Evolutionary conservation across 2,888 invertebrate species (phyloP), one percentile per base, ranked within the genome.

Genomic region (Aporophyla nigra): DNA sequence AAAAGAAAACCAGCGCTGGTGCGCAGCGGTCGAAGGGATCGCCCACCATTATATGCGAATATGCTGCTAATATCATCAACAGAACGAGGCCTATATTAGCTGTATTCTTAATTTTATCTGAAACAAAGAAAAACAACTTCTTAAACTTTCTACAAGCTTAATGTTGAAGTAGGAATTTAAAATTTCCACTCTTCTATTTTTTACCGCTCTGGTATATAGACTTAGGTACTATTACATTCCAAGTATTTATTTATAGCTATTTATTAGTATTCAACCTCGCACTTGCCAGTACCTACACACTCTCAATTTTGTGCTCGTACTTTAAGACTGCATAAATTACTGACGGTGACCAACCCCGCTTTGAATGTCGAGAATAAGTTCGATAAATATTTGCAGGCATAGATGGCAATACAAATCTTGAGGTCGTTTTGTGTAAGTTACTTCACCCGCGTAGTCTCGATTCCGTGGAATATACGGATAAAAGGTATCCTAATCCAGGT

Each of bases 21-120:
- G 99, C 99, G 72, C 98, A 98, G 87, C 99, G 97, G 94, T 99
- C 99, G 93, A 99, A 98, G 86, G 99, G 99, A 94, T 99, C 99
- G 71, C 98, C 98, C 53, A 99, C 98, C 98, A 98, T 98, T 91
- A 98, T 98, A 93, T 99, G 99, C 21, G 99, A 99, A 94, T 99
- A 99, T 74, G 99, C 98, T 54, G 99, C 99, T 95, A 99, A 97
- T 82, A 99, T 92, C 97, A 99, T 99, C 84, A 99, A 96, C 71
- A 98, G 85, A 61, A 99, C 97, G 78, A 99, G 97, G 53, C 98
- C 97, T 16, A 98, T 96, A 95, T 99, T 99, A 62, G 99, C 99
- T 67, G 98, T 97, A 93, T 99, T 99, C 95, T 99, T 99, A 82
- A 99, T 96, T 94, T 98, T 98, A 94, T 99, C 99, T 99, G 97